These are phyloP conservation scores for Yoshiicerus persimilis DNA, from an alignment of 1,140 invertebrate genomes.

Conservation along the genomic window DNA sequence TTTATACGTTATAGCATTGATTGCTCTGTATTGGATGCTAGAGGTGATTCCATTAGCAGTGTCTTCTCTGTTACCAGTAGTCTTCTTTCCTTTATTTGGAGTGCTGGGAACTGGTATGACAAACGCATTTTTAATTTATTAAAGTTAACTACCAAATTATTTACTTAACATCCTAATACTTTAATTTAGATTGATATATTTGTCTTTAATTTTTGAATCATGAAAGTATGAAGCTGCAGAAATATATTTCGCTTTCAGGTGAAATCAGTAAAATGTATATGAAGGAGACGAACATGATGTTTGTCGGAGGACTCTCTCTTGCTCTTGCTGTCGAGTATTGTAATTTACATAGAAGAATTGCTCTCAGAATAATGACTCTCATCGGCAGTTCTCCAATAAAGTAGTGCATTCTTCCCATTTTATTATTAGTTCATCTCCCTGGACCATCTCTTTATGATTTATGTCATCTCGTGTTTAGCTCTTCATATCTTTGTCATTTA, in stretches of 20 bases:
- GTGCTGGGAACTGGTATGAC: conserved; percentile 62
- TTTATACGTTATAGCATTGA: conserved; percentile 74
- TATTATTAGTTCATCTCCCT: not conserved
- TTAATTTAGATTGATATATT: too few relatives aligned
- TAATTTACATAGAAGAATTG: conserved; percentile 56
- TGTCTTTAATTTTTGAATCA: too few relatives aligned
- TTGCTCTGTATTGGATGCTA: conserved; percentile 82
- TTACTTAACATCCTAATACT: too few relatives aligned
- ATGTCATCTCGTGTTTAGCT: too few relatives aligned
- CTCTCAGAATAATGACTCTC: conserved; percentile 53
- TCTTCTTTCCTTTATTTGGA: conserved; percentile 76
- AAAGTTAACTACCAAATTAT: too few relatives aligned
- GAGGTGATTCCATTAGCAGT: conserved; percentile 78
- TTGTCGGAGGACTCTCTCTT: conserved; percentile 60
- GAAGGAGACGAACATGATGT: conserved; percentile 59
- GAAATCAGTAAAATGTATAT: not conserved
- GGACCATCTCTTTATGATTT: not conserved
- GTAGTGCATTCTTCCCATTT: too few relatives aligned
- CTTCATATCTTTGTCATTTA: too few relatives aligned
- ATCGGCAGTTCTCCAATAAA: conserved; percentile 53
- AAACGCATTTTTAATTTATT: too few relatives aligned
- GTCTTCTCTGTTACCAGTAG: conserved; percentile 80
- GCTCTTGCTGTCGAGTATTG: conserved; percentile 57
- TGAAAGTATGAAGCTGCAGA: too few relatives aligned
- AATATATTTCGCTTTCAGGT: not conserved